Conservation (phyloP, 2,888 invertebrate genomes). For the Lymantria dispar region DNA sequence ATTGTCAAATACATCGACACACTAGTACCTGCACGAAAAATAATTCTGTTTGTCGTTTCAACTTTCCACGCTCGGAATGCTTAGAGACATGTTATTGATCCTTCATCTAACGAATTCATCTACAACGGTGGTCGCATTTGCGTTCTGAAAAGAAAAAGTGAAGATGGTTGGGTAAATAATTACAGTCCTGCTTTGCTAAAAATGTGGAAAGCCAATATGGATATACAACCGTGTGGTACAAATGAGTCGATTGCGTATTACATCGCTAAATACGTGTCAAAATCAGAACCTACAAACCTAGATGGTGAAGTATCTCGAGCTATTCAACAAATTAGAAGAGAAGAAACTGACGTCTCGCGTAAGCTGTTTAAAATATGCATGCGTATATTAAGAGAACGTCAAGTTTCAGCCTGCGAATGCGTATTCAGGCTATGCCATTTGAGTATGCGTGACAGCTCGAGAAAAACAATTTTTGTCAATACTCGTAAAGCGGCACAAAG, state of each 20-base stretch:
- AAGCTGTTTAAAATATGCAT: conserved; percentile 37
- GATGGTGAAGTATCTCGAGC: conserved; percentile 13
- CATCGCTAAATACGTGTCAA: conserved; percentile 14
- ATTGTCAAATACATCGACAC: neutral
- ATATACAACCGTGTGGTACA: no score
- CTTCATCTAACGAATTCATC: neutral
- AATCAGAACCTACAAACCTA: conserved; percentile 23
- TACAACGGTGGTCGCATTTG: neutral
- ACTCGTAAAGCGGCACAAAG: conserved; percentile 29
- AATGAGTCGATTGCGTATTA: no score
- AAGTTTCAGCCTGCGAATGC: conserved; percentile 39
- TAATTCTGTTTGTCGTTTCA: neutral
- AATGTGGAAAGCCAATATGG: neutral
- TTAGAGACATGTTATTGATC: neutral
- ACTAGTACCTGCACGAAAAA: neutral
- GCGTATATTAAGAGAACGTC: conserved; percentile 34
- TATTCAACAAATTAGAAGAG: conserved; percentile 10
- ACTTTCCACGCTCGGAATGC: neutral
- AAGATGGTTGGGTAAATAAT: neutral
- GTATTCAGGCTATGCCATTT: conserved; percentile 14
- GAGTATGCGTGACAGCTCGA: neutral
- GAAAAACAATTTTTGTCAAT: conserved; percentile 3
- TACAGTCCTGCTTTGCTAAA: neutral
- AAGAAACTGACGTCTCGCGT: conserved; percentile 23
- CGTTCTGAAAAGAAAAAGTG: neutral